Evolutionary conservation across 2,113 vertebrate species (phyloP), one percentile per base, ranked within the genome.

Genomic region (Ondatra zibethicus): DNA sequence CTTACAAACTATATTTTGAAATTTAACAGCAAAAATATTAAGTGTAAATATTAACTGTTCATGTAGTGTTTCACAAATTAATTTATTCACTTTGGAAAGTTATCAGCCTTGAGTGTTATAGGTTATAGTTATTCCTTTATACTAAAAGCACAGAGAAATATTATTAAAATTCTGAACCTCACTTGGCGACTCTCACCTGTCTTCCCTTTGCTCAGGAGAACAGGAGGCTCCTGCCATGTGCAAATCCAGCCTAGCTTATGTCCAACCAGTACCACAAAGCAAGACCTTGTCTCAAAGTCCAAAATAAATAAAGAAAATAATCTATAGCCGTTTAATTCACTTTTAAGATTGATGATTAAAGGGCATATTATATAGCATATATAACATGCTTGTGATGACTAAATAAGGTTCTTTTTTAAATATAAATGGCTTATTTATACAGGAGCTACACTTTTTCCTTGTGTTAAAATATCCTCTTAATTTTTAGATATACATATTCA

Each of bases 401-500:
- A 93, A 95, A 73, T 95, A 94, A 47, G n/a, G 14, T n/a, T 58
- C 36, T 76, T 95, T 93, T 95, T 85, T 75, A n/a, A n/a, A 95
- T 93, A 94, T 58, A 90, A 96, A 95, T 93, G 86, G 73, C 82
- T 94, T 93, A 91, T 58, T 89, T 95, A 93, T 65, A 65, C 39
- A 95, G 47, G 5, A 92, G 78, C 42, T 87, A 5, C 77, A 91
- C 94, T 58, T 94, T 96, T 96, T 81, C 17, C 58, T 55, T 78
- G 2, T 95, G 77, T 88, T 93, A 93, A 96, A 96, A 91, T 94
- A 50, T 7, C 39, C 19, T 72, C 42, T 92, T 92, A 42, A 63
- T 94, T 96, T 87, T 96, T 93, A 89, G 33, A 77, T 70, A 95
- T 94, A 27, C n/a, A 6, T 93, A 52, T 96, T 92, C 92, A 87